These are phyloP conservation scores for Protophormia terraenovae DNA, from an alignment of 2,888 invertebrate genomes.

Conservation along the genomic window DNA sequence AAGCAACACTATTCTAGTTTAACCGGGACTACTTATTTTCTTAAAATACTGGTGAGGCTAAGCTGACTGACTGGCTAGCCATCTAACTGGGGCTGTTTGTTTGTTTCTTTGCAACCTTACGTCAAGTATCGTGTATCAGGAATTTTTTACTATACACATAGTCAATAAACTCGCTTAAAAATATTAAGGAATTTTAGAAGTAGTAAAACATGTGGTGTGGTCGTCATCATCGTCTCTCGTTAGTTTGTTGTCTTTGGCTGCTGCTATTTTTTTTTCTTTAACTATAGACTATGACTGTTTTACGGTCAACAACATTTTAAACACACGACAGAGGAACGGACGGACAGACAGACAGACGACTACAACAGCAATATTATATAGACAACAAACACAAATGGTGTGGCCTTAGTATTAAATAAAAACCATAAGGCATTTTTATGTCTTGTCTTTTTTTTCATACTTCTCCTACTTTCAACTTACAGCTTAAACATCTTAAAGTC, in stretches of 20 bases:
- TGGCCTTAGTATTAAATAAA: not conserved
- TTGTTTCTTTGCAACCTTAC: no score
- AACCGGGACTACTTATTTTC: conserved; percentile 12
- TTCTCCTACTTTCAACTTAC: not conserved
- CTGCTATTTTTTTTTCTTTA: not conserved
- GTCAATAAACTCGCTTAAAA: not conserved
- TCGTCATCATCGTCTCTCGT: no score
- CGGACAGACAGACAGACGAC: not conserved
- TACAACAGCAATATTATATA: no score
- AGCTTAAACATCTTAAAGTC: no score
- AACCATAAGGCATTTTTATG: conserved; percentile 18
- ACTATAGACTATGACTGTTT: conserved; percentile 29
- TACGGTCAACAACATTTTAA: conserved; percentile 50
- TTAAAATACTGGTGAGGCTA: not conserved
- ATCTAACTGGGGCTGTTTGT: no score
- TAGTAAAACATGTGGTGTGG: conserved; percentile 51
- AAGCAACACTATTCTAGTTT: not conserved
- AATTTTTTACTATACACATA: not conserved
- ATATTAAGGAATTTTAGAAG: conserved; percentile 18
- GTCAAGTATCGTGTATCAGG: not conserved
- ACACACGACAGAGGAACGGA: not conserved
- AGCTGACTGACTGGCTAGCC: not conserved
- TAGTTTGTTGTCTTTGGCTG: conserved; percentile 31
- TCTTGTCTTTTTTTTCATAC: not conserved
- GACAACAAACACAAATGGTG: not conserved